Evolutionary conservation across 2,797 vertebrate species (phyloP), one percentile per base, ranked within the genome.

Genomic region (Acrossocheilus wenchowensis): DNA sequence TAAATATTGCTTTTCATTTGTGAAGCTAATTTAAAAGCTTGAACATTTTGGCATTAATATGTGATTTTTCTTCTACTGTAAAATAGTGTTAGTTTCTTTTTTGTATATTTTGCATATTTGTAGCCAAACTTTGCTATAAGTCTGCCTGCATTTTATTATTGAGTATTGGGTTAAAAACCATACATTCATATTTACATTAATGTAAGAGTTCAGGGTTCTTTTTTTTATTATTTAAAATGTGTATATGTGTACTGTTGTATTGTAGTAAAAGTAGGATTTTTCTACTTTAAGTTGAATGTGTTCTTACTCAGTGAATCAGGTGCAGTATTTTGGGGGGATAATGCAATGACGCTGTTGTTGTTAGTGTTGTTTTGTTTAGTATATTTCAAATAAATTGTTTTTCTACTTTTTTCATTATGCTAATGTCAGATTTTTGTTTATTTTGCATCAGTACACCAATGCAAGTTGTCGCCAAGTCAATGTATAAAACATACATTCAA

Each of bases 1-100:
- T 81, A 81, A 81, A 75, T 75, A 64, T 62, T 74, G 69, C 71
- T 39, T 86, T 86, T 81, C 57, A 57, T 81, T 81, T 81, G 6
- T 74, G 7, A 66, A 66, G 60, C 60, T 75, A 66, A 75, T 81
- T 68, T 81, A 74, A 86, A 48, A 66, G 21, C 57, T 34, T 81
- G 23, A 81, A 73, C 26, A 36, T 85, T 71, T 54, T 7, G 30
- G 41, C 21, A 23, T 81, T 64, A 23, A 73, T 64, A 1, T 68
- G 10, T 62, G 23, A 21, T 57, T 69, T 68, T 78, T 57, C 39
- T 81, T 52, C 3, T 66, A 66, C 60, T 66, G 69, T 74, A 81
- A 86, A 86, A 73, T 52, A 8, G 30, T 62, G 84, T 39, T 48
- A n/a, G 41, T 26, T 72, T 11, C 1, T 43, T 79, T 85, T 45